Percentiles rank a stretch among this genome's conserved stretches.
These are phyloP conservation scores for Oreonectes daqikongensis DNA, from an alignment of 2,797 vertebrate genomes.

Conservation along the genomic window DNA sequence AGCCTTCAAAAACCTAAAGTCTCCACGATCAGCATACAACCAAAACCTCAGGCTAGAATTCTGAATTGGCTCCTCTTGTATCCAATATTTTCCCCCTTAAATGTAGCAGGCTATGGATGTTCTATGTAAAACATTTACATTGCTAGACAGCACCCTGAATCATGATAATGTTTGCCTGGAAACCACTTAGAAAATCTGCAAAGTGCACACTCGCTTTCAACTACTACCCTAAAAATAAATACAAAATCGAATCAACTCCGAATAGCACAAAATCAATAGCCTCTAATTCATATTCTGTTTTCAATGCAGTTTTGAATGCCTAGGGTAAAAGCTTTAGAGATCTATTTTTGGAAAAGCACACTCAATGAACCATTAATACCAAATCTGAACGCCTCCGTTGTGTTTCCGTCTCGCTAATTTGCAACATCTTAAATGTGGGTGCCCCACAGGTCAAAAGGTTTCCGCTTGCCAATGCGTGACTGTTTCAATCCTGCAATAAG, in stretches of 20 bases:
- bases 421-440: not conserved
- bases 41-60: not conserved
- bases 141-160: not conserved
- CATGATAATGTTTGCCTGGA: constrained; percentile 13
- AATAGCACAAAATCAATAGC: constrained; percentile 16
- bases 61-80: not conserved
- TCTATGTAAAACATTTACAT: constrained; percentile 8
- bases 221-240: constrained; percentile 18
- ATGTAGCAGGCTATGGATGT: not conserved
- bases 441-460: constrained; percentile 31
- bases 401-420: not conserved
- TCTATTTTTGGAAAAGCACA: constrained; percentile 24
- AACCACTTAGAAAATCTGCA: constrained; percentile 15
- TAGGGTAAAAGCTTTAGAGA: not conserved
- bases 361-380: not conserved
- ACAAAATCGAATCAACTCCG: constrained; percentile 16
- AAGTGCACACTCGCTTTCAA: not conserved
- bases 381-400: not conserved
- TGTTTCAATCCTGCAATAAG: not conserved
- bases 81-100: not conserved
- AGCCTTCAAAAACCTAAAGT: constrained; percentile 3
- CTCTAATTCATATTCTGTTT: constrained; percentile 15
- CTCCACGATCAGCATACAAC: constrained; percentile 19
- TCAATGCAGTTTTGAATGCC: constrained; percentile 19
- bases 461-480: constrained; percentile 14